These are phyloP conservation scores for Dysidea cf. avara DNA, from an alignment of 37 sponge, comb jelly and placozoan species.

Conservation along the genomic window DNA sequence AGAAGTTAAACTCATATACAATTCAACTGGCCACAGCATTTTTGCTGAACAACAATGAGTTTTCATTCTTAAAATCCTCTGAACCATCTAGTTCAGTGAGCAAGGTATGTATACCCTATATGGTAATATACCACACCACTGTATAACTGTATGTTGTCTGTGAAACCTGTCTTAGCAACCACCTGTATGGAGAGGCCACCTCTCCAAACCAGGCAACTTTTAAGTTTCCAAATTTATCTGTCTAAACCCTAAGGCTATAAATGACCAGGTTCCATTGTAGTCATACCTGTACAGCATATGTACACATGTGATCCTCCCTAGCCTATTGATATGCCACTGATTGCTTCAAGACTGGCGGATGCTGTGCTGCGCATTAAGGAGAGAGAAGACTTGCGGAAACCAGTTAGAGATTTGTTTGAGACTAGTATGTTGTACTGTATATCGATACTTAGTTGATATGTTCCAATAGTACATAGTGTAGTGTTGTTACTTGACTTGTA, in stretches of 20 bases:
- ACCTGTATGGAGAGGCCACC: too few relatives aligned
- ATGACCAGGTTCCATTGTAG: too few relatives aligned
- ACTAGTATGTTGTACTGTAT: slow-evolving; percentile 33
- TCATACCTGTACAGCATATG: too few relatives aligned
- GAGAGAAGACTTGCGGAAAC: slow-evolving; percentile 41
- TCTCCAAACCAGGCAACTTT: too few relatives aligned
- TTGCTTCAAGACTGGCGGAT: slow-evolving; percentile 51
- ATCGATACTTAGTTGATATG: neutral
- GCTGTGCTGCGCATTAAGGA: slow-evolving; percentile 42
- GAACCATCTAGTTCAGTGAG: slow-evolving; percentile 25
- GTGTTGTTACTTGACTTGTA: neutral
- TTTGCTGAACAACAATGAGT: slow-evolving; percentile 68
- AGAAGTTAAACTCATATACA: slow-evolving; percentile 2
- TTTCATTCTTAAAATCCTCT: slow-evolving; percentile 20
- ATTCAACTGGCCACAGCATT: slow-evolving; percentile 63
- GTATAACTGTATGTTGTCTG: too few relatives aligned
- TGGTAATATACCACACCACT: too few relatives aligned
- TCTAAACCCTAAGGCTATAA: too few relatives aligned
- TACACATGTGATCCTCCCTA: too few relatives aligned
- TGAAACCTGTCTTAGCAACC: too few relatives aligned
- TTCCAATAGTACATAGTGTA: neutral
- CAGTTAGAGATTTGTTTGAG: slow-evolving; percentile 67
- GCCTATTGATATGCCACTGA: slow-evolving; percentile 19
- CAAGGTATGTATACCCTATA: slow-evolving; percentile 20
- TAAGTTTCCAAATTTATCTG: too few relatives aligned